Evolutionary conservation across 2,797 vertebrate genomes (phyloP), one percentile per base, ranked within the genome.

Genomic region (Macrochelys suwanniensis): DNA sequence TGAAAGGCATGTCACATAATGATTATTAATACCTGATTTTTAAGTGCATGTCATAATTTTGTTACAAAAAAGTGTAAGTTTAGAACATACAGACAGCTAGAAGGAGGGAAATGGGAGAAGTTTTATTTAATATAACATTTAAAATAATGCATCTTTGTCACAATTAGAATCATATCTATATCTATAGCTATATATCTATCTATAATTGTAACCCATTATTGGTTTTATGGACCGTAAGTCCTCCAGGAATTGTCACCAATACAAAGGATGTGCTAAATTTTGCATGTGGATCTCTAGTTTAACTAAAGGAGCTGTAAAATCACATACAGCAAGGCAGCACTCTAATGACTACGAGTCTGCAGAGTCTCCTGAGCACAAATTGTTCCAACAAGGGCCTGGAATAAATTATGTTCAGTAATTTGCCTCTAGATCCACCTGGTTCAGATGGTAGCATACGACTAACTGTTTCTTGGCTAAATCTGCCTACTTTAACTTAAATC

Each of bases 341-440:
- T 81, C 89, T 37, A 2, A n/a, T 94, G 50, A 86, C 81, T 96
- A 57, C 53, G 31, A 87, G 53, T 93, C 78, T 97, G 49, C 25
- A 96, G 84, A 96, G 85, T 28, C 79, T 92, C 84, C 77, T 42
- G 2, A 87, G 96, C 82, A 97, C 96, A 95, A 95, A 96, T 45
- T 95, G 96, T 97, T 96, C 96, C 93, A 95, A 59, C 71, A 92
- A 96, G 90, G 88, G 92, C 89, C 93, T 71, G 82, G 74, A 95
- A 80, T 97, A 95, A 93, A 74, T 96, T 94, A 65, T 92, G 92
- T 95, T 97, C 84, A 84, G 85, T 87, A 96, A 97, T 97, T 93
- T 96, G 87, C 80, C 90, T 96, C 90, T 92, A 94, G 90, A 92
- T 97, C 93, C 96, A 97, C 96, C 96, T 97, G 96, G 89, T 97